Evolutionary conservation across 2,888 invertebrate species (phyloP), one percentile per base, ranked within the genome.

Genomic region (Drosophila neoperkinsi): DNA sequence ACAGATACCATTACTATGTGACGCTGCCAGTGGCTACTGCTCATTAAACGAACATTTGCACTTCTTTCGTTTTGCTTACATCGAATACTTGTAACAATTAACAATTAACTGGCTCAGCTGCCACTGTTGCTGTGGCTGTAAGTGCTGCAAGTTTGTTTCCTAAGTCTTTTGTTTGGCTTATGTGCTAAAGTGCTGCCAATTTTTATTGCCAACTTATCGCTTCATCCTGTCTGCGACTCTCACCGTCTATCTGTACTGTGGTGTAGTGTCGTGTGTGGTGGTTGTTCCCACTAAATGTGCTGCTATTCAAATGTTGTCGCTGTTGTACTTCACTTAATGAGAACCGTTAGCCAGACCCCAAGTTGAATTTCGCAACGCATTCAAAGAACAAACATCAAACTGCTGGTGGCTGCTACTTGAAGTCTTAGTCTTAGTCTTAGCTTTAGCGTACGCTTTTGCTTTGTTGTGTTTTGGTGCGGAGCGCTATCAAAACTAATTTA

Each of bases 161-260:
- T 77, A 79, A 79, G 82, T 79, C 81, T 82, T 82, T 82, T 77
- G 81, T 79, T 79, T 75, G 77, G 72, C 68, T 72, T 87, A 84
- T 87, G 84, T 88, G 88, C 88, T 83, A 79, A 85, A 88, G 85
- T 85, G 86, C 79, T 85, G 88, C 83, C 84, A 85, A 85, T 85
- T 85, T 88, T 85, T 85, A 88, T 86, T 86, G 88, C 83, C 81
- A 85, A 88, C 86, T 86, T 86, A 86, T 86, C 86, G 85, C 84
- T 85, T 82, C 77, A 87, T 84, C 76, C 81, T 74, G 81, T 80
- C 77, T 64, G 30, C 18, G 41, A 55, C 66, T 64, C 43, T 52
- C 64, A 53, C 67, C 57, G 25, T 38, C 59, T 58, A 46, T 60
- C 57, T 43, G 33, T 52, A 31, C 30, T 34, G 31, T 41, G 13